Evolutionary conservation across 2,797 vertebrate species (phyloP), one percentile per base, ranked within the genome.

Genomic region (Yasuhikotakia modesta): DNA sequence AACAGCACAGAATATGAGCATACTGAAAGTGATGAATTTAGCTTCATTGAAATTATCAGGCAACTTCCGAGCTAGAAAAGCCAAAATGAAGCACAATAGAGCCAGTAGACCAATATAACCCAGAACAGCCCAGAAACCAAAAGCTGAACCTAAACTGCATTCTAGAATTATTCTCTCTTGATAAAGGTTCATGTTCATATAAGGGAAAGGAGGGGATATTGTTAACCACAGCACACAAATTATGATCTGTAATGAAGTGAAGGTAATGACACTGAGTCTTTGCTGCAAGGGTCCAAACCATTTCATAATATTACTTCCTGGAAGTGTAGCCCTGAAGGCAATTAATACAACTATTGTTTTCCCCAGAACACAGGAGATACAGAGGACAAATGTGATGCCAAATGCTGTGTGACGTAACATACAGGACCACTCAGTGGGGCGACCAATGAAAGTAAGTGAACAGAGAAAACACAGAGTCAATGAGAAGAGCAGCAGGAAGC

Each of bases 261-360:
- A 90, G 21, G 13, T 43, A 52, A 92, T 21, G 22, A 93, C 90
- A 70, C 86, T 89, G 66, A 93, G 68, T 77, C 86, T 90, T 79
- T 93, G 92, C 75, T 94, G 92, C 39, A 48, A 2, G 16, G 89
- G 91, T 0, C 91, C 92, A 74, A 93, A 93, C 91, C 91, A 93
- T 80, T 91, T 94, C 87, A 92, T 91, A 0, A 90, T n/a, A 79
- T 89, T 87, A 75, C 82, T 91, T 1, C 90, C 89, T 81, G 92
- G 93, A 78, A 92, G 88, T 76, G 89, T 89, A 1, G 91, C 89
- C 3, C 72, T 90, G 39, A 94, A 94, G 14, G 91, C 92, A 84
- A 93, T 90, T 64, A 93, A 80, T 45, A 94, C 92, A 12, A 92
- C 89, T 19, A 92, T 80, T 0, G 92, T 93, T 89, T 93, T 93